phyloP scores from a whole-genome alignment of 2,113 vertebrate species.

The Boulengeromyrus knoepffleri region DNA sequence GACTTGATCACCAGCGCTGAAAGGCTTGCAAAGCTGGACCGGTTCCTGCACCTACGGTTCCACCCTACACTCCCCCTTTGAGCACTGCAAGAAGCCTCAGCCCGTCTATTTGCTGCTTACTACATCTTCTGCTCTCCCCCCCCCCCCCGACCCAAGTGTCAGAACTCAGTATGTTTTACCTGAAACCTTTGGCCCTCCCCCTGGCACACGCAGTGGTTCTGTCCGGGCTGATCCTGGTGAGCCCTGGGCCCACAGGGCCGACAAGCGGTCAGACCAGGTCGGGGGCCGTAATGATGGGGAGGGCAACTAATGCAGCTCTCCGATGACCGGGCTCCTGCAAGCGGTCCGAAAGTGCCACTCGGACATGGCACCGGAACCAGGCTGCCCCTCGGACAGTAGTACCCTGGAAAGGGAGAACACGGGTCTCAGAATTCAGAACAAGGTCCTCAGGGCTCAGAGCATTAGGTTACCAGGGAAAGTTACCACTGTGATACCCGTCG shows the following conservation, averaged over 20 bases:
- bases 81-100: neutral
- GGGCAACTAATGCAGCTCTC: constrained; percentile 66
- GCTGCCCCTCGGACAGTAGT: constrained; percentile 58
- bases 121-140: neutral
- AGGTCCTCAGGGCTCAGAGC: neutral
- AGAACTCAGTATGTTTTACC: constrained; percentile 49
- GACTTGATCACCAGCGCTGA: neutral
- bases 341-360: constrained; percentile 65
- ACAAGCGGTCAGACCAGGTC: constrained; percentile 52
- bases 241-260: constrained; percentile 69
- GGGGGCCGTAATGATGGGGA: constrained; percentile 64
- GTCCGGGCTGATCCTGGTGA: constrained; percentile 66
- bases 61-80: neutral
- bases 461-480: neutral
- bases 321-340: constrained; percentile 24
- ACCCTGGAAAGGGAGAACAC: constrained; percentile 51
- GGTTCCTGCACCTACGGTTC: neutral
- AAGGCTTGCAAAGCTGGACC: neutral
- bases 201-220: constrained; percentile 62
- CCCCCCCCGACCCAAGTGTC: neutral
- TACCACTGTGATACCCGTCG: neutral
- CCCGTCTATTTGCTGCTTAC: neutral
- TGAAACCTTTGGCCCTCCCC: constrained; percentile 68
- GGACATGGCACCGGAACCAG: constrained; percentile 58
- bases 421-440: neutral